These are phyloP conservation scores for Hermaeophaga mercurialis DNA, from an alignment of 2,888 invertebrate species.

Conservation along the genomic window DNA sequence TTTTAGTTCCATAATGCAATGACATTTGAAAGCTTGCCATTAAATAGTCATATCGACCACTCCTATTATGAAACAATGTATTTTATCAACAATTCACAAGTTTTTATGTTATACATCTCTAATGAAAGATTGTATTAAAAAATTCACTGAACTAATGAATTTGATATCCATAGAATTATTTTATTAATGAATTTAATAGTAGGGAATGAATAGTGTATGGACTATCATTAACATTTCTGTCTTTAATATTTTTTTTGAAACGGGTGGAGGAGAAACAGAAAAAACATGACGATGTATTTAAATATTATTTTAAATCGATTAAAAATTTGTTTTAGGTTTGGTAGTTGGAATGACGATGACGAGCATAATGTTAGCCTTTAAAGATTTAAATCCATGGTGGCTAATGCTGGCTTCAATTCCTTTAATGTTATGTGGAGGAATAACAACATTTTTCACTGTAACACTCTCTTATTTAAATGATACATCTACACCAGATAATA, in stretches of 20 bases:
- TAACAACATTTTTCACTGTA: constrained; percentile 1
- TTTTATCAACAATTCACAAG: too few species aligned
- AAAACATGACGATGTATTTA: background rate
- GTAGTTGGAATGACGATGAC: background rate
- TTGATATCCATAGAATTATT: too few species aligned
- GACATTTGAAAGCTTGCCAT: too few species aligned
- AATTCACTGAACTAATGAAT: too few species aligned
- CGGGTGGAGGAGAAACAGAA: background rate
- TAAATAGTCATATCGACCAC: too few species aligned
- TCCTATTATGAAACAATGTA: too few species aligned
- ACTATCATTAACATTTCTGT: too few species aligned
- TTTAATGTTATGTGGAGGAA: background rate
- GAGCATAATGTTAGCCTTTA: background rate
- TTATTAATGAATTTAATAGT: too few species aligned
- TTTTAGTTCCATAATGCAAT: too few species aligned
- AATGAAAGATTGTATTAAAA: too few species aligned
- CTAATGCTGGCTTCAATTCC: constrained; percentile 2
- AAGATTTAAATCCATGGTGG: constrained; percentile 12
- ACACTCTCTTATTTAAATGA: constrained; percentile 5
- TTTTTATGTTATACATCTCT: too few species aligned
- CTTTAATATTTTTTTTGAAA: background rate
- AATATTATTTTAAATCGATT: background rate
- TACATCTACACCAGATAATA: background rate
- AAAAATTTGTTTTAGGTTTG: constrained; percentile 1
- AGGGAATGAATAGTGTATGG: too few species aligned